Conservation (phyloP, 2,797 vertebrate genomes). For the Phrynocephalus vlangalii region DNA sequence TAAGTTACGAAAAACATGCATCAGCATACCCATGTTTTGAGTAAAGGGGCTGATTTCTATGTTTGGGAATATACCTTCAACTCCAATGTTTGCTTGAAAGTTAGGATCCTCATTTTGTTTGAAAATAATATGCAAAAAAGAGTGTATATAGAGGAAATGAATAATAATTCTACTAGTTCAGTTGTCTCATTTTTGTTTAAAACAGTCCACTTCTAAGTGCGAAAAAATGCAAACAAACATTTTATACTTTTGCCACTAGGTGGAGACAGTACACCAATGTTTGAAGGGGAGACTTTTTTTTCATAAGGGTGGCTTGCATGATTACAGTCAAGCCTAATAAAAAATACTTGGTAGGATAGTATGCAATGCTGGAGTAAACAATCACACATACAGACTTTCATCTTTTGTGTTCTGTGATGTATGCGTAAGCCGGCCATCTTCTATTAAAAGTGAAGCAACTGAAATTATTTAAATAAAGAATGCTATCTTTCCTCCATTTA, state of each 20-base stretch:
- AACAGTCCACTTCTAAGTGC: neutral
- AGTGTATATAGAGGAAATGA: neutral
- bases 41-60: too few species aligned
- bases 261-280: conserved; percentile 69
- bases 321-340: conserved; percentile 37
- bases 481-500: neutral
- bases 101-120: too few species aligned
- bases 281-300: neutral
- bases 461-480: conserved; percentile 7
- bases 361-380: conserved; percentile 31
- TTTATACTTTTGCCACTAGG: conserved; percentile 70
- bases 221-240: conserved; percentile 43
- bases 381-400: conserved; percentile 43
- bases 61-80: too few species aligned
- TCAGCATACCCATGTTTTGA: too few species aligned
- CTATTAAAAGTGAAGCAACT: neutral
- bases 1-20: too few species aligned
- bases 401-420: conserved; percentile 22
- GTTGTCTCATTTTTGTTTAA: neutral
- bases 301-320: neutral
- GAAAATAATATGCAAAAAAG: neutral
- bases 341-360: conserved; percentile 49
- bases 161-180: neutral
- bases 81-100: too few species aligned
- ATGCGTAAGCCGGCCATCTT: neutral